A percentile compares a stretch with the other conserved stretches of the same genome.
Conservation (phyloP, 2,797 vertebrate genomes). For the Myoxocephalus aenaeus region DNA sequence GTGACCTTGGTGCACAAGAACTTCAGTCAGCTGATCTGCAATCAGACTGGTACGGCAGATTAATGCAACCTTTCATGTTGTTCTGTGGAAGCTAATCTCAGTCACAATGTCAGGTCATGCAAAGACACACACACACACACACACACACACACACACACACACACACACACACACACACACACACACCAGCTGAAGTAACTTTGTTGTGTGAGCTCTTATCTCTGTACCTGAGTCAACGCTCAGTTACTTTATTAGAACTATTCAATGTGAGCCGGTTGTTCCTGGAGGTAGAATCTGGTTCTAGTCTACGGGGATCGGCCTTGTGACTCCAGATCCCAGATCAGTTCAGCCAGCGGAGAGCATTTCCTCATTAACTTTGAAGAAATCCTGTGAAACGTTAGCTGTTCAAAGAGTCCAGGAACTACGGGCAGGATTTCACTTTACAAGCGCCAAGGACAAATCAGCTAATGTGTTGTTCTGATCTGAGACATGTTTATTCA, state of each 20-base stretch:
- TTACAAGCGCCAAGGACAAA: not conserved
- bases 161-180: not conserved
- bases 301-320: slow-evolving; percentile 24
- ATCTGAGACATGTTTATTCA: not conserved
- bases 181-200: not conserved
- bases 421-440: not conserved
- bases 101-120: slow-evolving; percentile 71
- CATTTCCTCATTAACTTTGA: slow-evolving; percentile 24
- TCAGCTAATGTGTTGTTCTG: not conserved
- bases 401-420: not conserved
- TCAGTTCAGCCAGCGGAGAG: slow-evolving; percentile 1
- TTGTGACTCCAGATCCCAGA: slow-evolving; percentile 20
- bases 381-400: slow-evolving; percentile 25
- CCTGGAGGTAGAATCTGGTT: slow-evolving; percentile 13
- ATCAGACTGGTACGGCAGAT: slow-evolving; percentile 36
- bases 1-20: not conserved
- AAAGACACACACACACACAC: slow-evolving; percentile 12
- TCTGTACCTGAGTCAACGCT: slow-evolving; percentile 6
- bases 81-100: slow-evolving; percentile 63
- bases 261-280: slow-evolving; percentile 20
- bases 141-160: not conserved
- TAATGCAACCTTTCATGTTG: slow-evolving; percentile 64
- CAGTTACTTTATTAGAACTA: not conserved
- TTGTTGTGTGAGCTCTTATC: slow-evolving; percentile 17
- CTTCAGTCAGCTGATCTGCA: slow-evolving; percentile 26